Conservation (phyloP, 2,113 vertebrate genomes). For the Paralichthys olivaceus region DNA sequence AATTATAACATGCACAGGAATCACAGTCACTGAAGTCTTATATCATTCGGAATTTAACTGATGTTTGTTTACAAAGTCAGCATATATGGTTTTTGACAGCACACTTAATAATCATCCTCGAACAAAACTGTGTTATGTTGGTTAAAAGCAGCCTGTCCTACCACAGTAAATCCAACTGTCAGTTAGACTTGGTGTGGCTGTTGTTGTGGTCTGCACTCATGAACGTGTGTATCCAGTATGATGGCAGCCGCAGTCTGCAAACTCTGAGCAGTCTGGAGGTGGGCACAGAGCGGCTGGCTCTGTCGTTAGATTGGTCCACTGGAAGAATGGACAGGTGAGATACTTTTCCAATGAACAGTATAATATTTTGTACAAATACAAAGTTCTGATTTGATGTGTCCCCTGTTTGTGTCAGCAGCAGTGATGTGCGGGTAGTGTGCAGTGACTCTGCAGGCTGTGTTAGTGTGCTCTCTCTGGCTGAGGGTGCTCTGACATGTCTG, state of each 20-base stretch:
- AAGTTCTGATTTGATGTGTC: background rate
- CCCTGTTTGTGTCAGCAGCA: conserved; percentile 53
- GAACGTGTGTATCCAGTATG: conserved; percentile 82
- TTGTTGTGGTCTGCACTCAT: conserved; percentile 32
- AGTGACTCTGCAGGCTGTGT: conserved; percentile 92
- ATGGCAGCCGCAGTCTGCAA: conserved; percentile 82
- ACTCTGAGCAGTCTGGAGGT: conserved; percentile 76
- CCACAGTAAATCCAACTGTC: background rate
- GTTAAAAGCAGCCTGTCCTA: background rate
- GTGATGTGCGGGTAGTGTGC: conserved; percentile 86
- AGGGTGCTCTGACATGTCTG: conserved; percentile 72
- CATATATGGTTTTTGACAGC: background rate
- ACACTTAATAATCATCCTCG: background rate
- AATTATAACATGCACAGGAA: conserved; percentile 18
- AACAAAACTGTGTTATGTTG: background rate
- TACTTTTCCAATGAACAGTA: background rate
- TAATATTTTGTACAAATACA: background rate
- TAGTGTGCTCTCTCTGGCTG: conserved; percentile 82
- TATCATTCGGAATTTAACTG: background rate
- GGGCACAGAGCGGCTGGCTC: conserved; percentile 83
- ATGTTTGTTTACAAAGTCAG: background rate
- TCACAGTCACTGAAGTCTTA: background rate
- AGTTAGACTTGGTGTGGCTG: background rate
- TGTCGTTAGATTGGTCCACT: conserved; percentile 96
- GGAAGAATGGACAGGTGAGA: conserved; percentile 87